Evolutionary conservation across 2,113 vertebrate genomes (phyloP).

Genomic region (Probosciger aterrimus): DNA sequence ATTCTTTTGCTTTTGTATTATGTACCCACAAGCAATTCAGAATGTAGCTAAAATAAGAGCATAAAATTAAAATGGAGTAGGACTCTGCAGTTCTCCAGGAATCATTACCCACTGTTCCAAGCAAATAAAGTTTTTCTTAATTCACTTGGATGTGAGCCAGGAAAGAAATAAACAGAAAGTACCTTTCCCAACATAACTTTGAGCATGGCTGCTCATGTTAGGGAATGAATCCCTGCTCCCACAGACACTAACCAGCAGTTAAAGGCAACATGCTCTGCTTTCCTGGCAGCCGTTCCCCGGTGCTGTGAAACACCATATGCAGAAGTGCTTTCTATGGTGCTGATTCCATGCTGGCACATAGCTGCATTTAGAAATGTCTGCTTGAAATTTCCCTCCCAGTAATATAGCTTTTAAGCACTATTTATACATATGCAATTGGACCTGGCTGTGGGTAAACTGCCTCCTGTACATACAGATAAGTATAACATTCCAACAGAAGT

Average conservation of each 20-base stretch:
- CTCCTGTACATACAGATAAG: background rate
- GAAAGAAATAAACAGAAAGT: background rate
- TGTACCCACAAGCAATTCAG: background rate
- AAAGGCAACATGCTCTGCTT: background rate
- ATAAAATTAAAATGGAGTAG: background rate
- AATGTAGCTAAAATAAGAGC: background rate
- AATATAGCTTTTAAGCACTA: background rate
- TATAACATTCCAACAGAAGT: background rate
- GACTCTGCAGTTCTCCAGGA: background rate
- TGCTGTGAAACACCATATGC: background rate
- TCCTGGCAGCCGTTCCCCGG: background rate
- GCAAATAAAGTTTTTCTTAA: background rate
- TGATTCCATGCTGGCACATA: background rate
- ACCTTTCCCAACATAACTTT: background rate
- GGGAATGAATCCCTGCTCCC: background rate
- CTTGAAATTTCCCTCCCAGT: background rate
- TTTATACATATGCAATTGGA: background rate
- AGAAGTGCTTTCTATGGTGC: background rate
- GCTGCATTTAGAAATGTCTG: background rate
- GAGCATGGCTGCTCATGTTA: background rate
- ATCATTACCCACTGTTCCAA: background rate
- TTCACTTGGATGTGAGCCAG: background rate
- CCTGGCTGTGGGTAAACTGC: background rate
- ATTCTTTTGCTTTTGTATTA: background rate
- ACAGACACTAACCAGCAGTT: background rate